Conservation (phyloP, 2,888 invertebrate genomes). For the Acronicta alni region DNA sequence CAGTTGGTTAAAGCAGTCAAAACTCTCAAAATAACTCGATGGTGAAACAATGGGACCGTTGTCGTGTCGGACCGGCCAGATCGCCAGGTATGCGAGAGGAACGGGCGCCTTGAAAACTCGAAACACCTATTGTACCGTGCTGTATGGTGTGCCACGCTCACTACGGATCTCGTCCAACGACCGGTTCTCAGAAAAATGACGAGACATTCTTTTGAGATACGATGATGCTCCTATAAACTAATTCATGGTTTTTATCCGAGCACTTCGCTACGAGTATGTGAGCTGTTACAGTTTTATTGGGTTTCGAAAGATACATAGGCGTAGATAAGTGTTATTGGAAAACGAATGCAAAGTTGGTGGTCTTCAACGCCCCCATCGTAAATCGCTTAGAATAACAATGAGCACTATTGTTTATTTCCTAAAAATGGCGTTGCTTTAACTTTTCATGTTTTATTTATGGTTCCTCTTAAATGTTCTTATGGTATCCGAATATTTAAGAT, state of each 20-base stretch:
- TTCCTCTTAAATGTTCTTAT: constrained; percentile 13
- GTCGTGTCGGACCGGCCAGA: constrained; percentile 53
- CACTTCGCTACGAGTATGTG: constrained; percentile 8
- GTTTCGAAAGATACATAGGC: constrained; percentile 15
- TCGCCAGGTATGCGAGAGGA: constrained; percentile 71
- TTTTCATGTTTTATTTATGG: constrained; percentile 29
- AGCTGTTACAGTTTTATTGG: constrained; percentile 34
- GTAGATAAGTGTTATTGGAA: constrained; percentile 37
- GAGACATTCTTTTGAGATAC: constrained; percentile 72
- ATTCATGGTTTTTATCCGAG: constrained; percentile 35
- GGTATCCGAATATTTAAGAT: background rate
- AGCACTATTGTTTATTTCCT: constrained; percentile 60
- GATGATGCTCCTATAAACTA: constrained; percentile 46
- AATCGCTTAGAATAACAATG: constrained; percentile 62
- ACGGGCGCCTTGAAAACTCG: constrained; percentile 68
- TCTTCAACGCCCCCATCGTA: constrained; percentile 46
- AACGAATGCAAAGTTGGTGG: constrained; percentile 42
- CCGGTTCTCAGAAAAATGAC: constrained; percentile 83
- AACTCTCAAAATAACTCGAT: constrained; percentile 66
- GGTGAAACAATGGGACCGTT: constrained; percentile 71
- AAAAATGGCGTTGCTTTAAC: constrained; percentile 42
- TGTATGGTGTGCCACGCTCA: constrained; percentile 56
- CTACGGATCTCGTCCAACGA: constrained; percentile 68
- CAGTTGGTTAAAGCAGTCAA: constrained; percentile 66
- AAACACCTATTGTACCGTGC: constrained; percentile 75